A percentile compares a stretch with the other conserved stretches of the same genome.
Evolutionary conservation across 92 coral and sea anemone species (phyloP).

Genomic region (Pocillopora meandrina): DNA sequence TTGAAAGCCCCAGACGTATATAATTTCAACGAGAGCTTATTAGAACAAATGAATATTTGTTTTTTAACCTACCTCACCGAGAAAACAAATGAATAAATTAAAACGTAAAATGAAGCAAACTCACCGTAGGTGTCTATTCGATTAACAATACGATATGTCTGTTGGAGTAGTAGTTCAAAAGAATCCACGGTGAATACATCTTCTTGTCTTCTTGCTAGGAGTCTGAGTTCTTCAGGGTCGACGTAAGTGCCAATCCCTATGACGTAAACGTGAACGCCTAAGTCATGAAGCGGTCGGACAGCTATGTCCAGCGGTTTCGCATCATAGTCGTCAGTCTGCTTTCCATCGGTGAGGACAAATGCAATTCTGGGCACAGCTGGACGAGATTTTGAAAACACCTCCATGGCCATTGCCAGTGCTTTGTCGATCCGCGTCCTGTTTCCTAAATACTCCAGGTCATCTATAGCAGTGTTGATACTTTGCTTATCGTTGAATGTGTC

Average conservation of each 20-base stretch:
- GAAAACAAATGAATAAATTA: not conserved
- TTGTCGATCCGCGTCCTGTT: conserved; percentile 86
- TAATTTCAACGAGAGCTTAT: too few species aligned
- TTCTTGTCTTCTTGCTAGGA: conserved; percentile 59
- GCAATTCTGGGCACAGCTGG: conserved; percentile 88
- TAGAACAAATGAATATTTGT: too few species aligned
- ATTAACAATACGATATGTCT: conserved; percentile 52
- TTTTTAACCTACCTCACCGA: too few species aligned
- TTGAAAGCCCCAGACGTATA: too few species aligned
- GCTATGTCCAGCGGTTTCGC: conserved; percentile 78
- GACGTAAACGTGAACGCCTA: conserved; percentile 83
- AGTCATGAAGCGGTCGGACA: conserved; percentile 71
- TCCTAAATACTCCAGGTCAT: conserved; percentile 60
- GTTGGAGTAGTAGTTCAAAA: conserved; percentile 48
- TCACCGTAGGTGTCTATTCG: conserved; percentile 72
- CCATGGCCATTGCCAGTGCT: conserved; percentile 71
- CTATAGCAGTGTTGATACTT: conserved; percentile 67
- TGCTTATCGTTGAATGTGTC: conserved; percentile 55
- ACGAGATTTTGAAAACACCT: conserved; percentile 73
- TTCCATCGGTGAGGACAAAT: conserved; percentile 82
- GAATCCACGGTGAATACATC: conserved; percentile 83
- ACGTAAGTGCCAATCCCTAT: conserved; percentile 73
- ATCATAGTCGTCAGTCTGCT: conserved; percentile 75
- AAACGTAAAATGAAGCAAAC: not conserved
- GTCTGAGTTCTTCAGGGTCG: conserved; percentile 53